Base-by-base conservation (phyloP, 2,113 vertebrate species). In the Axis porcinus region DNA sequence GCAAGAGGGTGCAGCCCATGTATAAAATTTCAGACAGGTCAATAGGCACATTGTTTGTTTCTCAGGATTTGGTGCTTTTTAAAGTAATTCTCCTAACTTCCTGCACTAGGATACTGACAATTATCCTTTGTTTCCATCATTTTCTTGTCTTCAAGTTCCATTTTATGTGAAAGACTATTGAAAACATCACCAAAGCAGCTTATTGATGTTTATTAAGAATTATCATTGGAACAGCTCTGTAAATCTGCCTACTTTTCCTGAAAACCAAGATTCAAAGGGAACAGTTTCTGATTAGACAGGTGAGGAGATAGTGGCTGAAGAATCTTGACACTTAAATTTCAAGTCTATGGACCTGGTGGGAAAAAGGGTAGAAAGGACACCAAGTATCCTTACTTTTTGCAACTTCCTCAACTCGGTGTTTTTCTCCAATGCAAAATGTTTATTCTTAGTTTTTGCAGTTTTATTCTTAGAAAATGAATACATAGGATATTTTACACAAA, bases 331-430 rank as follows among this genome's bases (percentile, higher is more conserved):
- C 30, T 57, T 16, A 6, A 84, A 4, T 5, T 43, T 25, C 1
- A 1, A 36, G 27, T 28, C 7, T 5, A 7, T 2, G 7, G 9
- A 2, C 10, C 1, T 21, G 12, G n/a, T 0, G 17, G 12, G 30
- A 33, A n/a, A 8, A 7, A 57, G 25, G 25, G 21, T 15, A 50
- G 25, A 58, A 4, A 1, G 0, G n/a, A 10, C 1, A 15, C 25
- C 3, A 40, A 16, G 25, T 1, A 6, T 43, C 5, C 28, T 10
- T 25, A 19, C 7, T 12, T 33, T 76, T 25, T 25, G 17, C 28
- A 43, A 23, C 17, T 64, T 76, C 11, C 30, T 70, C 11, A n/a
- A 1, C 43, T 28, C 17, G 4, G 15, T 52, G 15, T 50, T 58
- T 43, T 10, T 43, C 4, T 6, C n/a, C n/a, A 52, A 2, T 28